Percentiles rank a stretch among this genome's conserved stretches.
Conservation (phyloP, 2,797 vertebrate species). For the Danio albolineatus region DNA sequence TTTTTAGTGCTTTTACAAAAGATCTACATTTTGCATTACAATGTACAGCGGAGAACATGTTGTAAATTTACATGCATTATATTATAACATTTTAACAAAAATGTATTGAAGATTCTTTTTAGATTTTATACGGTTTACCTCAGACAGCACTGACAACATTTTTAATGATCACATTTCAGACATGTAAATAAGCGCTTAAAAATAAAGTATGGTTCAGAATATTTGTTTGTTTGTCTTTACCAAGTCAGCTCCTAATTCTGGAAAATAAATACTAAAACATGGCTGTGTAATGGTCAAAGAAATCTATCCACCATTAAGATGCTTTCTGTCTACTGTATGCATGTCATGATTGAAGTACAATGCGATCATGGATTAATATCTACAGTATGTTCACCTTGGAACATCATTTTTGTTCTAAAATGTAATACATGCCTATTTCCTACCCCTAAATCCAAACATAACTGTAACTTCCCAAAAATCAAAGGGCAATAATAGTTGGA, state of each 20-base stretch:
- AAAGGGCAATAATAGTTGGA: too few species aligned
- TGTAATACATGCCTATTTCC: too few species aligned
- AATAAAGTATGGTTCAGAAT: not conserved
- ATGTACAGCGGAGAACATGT: not conserved
- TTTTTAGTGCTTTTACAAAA: not conserved
- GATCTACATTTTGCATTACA: not conserved
- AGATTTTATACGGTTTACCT: not conserved
- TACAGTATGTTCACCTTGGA: too few species aligned
- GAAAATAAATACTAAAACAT: not conserved
- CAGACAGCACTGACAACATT: not conserved
- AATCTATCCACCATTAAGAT: too few species aligned
- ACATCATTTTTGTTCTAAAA: too few species aligned
- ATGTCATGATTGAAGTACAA: too few species aligned
- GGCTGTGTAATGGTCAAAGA: too few species aligned
- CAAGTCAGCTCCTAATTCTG: not conserved
- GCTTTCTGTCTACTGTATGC: too few species aligned
- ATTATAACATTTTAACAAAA: not conserved
- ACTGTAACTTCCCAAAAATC: too few species aligned
- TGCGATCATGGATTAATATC: too few species aligned
- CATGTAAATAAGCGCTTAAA: not conserved
- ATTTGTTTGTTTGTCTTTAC: not conserved
- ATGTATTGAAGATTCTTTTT: not conserved
- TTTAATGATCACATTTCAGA: not conserved
- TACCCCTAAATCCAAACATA: too few species aligned
- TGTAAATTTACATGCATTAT: not conserved